phyloP scores from a whole-genome alignment of 2,797 vertebrate species.

The Halcyon chelicuti region DNA sequence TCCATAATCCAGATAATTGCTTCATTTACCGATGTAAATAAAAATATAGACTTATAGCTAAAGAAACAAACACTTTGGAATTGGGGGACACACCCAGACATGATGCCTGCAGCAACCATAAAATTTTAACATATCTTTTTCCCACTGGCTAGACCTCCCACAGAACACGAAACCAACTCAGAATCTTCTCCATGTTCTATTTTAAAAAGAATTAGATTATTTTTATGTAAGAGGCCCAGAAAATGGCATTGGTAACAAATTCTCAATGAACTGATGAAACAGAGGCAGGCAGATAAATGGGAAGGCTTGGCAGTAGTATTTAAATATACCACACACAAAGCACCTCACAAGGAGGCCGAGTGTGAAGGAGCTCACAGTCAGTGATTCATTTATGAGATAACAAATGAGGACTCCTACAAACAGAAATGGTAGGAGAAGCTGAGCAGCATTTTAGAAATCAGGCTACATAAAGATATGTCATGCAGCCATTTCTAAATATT shows the following conservation, averaged over 20 bases:
- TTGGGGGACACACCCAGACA: not conserved
- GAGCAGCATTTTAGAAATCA: not conserved
- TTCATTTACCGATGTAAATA: not conserved
- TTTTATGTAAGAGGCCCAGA: not conserved
- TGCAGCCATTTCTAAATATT: not conserved
- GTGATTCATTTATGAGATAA: not conserved
- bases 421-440: not conserved
- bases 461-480: not conserved
- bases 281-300: not conserved
- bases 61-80: slow-evolving; percentile 15
- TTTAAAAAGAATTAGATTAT: not conserved
- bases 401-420: not conserved
- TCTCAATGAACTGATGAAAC: not conserved
- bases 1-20: not conserved
- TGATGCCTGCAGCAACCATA: not conserved
- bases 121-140: not conserved
- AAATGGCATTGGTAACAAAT: not conserved
- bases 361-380: not conserved
- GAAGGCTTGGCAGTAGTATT: not conserved
- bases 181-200: not conserved
- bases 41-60: not conserved
- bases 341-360: not conserved
- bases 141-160: not conserved
- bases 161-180: not conserved
- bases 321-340: not conserved